Evolutionary conservation across 2,113 vertebrate species (phyloP).

Genomic region (Galeopterus variegatus): DNA sequence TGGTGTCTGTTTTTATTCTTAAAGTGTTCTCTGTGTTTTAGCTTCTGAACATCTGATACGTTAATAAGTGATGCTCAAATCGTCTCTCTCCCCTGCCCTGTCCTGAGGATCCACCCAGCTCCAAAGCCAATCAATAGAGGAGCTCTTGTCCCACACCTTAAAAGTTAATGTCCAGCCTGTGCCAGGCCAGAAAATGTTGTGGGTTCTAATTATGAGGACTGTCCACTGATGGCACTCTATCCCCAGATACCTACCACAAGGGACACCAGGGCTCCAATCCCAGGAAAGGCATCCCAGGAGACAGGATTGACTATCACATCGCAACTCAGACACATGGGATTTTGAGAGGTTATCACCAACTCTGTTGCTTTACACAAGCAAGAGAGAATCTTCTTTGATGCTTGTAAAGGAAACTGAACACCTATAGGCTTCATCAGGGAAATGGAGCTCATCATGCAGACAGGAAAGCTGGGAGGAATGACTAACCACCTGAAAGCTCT

Average conservation of each 20-base stretch:
- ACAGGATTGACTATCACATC: background rate
- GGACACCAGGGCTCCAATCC: background rate
- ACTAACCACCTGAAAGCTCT: slow-evolving; percentile 43
- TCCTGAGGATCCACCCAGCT: background rate
- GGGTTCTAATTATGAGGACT: background rate
- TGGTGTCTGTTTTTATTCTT: slow-evolving; percentile 68
- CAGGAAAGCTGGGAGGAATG: background rate
- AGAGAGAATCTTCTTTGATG: slow-evolving; percentile 1
- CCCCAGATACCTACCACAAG: background rate
- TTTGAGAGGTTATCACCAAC: background rate
- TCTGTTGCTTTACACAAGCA: background rate
- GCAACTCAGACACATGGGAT: background rate
- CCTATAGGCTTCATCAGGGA: background rate
- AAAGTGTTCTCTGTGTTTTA: background rate
- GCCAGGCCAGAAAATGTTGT: background rate
- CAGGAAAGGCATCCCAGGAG: background rate
- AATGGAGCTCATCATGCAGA: background rate
- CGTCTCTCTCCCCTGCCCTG: no score
- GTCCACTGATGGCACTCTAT: background rate
- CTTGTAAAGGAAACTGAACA: background rate
- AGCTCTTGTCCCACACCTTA: background rate
- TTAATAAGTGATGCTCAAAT: background rate
- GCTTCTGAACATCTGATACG: background rate
- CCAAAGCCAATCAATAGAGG: background rate
- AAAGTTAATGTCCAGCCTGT: background rate